These are phyloP conservation scores for Hirtodrosophila alboralis DNA, from an alignment of 2,888 invertebrate genomes.

Conservation along the genomic window DNA sequence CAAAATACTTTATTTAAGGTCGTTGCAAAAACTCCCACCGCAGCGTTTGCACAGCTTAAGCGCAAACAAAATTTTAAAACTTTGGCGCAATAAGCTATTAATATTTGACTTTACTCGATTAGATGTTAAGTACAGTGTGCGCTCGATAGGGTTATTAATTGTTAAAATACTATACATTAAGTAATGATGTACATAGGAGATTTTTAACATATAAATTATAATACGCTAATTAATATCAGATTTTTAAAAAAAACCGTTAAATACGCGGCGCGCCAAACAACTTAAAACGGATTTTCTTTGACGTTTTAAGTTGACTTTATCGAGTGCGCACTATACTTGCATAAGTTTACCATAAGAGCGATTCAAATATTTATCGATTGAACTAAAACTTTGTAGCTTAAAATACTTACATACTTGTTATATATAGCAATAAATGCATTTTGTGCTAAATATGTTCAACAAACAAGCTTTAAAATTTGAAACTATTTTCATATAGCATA, in stretches of 20 bases:
- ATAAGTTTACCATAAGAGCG: background rate
- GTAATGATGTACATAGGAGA: no score
- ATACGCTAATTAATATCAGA: no score
- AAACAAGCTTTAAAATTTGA: no score
- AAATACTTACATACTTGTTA: background rate
- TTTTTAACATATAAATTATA: no score
- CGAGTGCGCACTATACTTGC: no score
- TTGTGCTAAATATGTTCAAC: slow-evolving; percentile 2
- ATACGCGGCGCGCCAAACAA: no score
- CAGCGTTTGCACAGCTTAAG: slow-evolving; percentile 3
- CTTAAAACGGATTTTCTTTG: no score
- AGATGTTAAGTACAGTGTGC: background rate
- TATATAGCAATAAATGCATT: slow-evolving; percentile 9
- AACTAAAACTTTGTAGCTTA: background rate
- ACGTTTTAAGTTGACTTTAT: no score
- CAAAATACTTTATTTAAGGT: no score
- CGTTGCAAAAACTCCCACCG: slow-evolving; percentile 3
- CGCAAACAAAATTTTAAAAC: slow-evolving; percentile 32
- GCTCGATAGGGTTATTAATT: no score
- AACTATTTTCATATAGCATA: slow-evolving; percentile 6
- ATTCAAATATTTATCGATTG: slow-evolving; percentile 6
- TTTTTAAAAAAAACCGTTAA: no score
- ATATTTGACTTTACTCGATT: slow-evolving; percentile 21
- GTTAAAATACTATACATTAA: no score
- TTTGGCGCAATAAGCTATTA: slow-evolving; percentile 26